phyloP scores from a whole-genome alignment of 2,113 vertebrate species.

The Otocyon megalotis region DNA sequence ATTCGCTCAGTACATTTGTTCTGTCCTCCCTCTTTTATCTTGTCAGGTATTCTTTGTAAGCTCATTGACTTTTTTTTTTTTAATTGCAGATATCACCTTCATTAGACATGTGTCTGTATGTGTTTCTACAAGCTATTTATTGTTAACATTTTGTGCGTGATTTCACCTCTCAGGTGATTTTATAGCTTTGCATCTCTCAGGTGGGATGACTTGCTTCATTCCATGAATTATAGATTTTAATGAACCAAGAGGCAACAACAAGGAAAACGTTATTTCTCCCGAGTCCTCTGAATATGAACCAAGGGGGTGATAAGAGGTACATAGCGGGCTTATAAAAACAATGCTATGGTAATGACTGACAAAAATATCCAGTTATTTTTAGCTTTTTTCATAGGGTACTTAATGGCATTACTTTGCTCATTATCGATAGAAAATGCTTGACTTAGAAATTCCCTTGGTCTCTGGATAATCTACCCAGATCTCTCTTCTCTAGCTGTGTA shows the following conservation, averaged over 20 bases:
- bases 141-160: not conserved
- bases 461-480: not conserved
- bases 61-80: not conserved
- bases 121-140: not conserved
- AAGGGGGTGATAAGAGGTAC: not conserved
- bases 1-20: not conserved
- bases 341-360: not conserved
- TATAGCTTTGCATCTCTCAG: slow-evolving; percentile 31
- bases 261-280: slow-evolving; percentile 52
- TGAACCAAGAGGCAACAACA: slow-evolving; percentile 1
- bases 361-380: not conserved
- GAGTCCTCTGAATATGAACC: not conserved
- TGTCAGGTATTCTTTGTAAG: not conserved
- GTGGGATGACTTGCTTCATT: slow-evolving; percentile 6
- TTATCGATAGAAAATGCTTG: not conserved
- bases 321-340: not conserved
- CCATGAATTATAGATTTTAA: slow-evolving; percentile 64
- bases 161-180: slow-evolving; percentile 22
- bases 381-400: not conserved
- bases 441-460: not conserved
- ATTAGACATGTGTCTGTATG: not conserved
- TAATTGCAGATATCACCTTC: not conserved
- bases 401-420: not conserved
- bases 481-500: not conserved
- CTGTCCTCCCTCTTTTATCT: not conserved